Conservation (phyloP, 2,113 vertebrate species). For the Daubentonia madagascariensis region DNA sequence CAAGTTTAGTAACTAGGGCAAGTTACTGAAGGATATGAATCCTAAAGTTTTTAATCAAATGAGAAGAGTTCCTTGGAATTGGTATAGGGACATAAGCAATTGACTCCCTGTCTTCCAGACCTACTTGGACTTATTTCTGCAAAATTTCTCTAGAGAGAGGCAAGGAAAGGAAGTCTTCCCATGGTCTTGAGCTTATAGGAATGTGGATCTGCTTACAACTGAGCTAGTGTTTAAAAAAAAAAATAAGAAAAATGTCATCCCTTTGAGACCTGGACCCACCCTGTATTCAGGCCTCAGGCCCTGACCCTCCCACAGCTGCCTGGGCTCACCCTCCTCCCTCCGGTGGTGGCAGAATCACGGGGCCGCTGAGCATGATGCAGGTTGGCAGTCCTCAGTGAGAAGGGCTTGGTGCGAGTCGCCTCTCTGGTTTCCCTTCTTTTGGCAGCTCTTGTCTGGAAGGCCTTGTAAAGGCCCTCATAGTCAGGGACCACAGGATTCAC, state of each 20-base stretch:
- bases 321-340: slow-evolving; percentile 32
- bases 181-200: neutral
- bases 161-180: neutral
- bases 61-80: neutral
- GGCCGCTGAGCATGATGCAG: slow-evolving; percentile 76
- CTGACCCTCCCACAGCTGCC: neutral
- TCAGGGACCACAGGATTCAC: slow-evolving; percentile 90
- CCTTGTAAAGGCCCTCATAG: slow-evolving; percentile 88
- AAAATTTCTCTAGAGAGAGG: neutral
- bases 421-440: slow-evolving; percentile 84
- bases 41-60: neutral
- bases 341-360: neutral
- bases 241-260: neutral
- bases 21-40: neutral
- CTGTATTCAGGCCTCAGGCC: neutral
- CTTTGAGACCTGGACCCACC: neutral
- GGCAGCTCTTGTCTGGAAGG: slow-evolving; percentile 86
- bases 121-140: neutral
- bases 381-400: slow-evolving; percentile 89
- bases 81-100: neutral
- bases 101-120: neutral
- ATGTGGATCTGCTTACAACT: neutral
- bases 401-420: slow-evolving; percentile 89
- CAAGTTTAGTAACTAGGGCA: neutral
- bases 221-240: neutral